A percentile compares a stretch with the other conserved stretches of the same genome.
These are phyloP conservation scores for Oophaga sylvatica DNA, from an alignment of 2,797 vertebrate genomes.

Conservation along the genomic window DNA sequence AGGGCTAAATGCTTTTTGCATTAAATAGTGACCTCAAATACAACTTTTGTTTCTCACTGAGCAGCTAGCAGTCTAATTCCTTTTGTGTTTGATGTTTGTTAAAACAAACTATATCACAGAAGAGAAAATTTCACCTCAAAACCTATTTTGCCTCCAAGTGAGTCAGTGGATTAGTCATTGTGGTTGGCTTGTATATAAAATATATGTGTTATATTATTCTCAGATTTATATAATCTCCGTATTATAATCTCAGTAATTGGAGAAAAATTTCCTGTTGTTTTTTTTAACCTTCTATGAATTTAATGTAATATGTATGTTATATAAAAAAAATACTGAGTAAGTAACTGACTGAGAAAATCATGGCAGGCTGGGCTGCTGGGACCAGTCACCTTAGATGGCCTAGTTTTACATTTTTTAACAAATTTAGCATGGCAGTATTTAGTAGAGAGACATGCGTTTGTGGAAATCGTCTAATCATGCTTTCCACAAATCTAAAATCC, in stretches of 20 bases:
- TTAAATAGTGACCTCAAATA: not conserved
- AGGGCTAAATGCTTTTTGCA: not conserved
- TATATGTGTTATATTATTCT: not conserved
- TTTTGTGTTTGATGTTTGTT: not conserved
- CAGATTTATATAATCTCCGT: not conserved
- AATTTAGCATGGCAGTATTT: too few relatives aligned
- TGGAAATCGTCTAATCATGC: too few relatives aligned
- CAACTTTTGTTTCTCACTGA: not conserved
- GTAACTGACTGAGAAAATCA: not conserved
- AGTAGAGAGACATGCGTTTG: too few relatives aligned
- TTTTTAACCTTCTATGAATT: not conserved
- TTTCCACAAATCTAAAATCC: too few relatives aligned
- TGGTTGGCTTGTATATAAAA: conserved; percentile 10
- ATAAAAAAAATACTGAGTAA: not conserved
- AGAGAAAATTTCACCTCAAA: not conserved
- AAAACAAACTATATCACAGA: conserved; percentile 2
- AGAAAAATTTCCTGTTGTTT: not conserved
- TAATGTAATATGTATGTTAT: too few relatives aligned
- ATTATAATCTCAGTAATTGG: too few relatives aligned
- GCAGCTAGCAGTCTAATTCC: not conserved
- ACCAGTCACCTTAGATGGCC: not conserved
- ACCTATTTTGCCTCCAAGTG: not conserved
- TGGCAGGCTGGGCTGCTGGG: not conserved
- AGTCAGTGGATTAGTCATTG: conserved; percentile 22
- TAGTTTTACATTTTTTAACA: not conserved